Percentiles rank a stretch among this genome's conserved stretches.
phyloP scores from a whole-genome alignment of 2,113 vertebrate species.

The Rhabdornis inornatus region DNA sequence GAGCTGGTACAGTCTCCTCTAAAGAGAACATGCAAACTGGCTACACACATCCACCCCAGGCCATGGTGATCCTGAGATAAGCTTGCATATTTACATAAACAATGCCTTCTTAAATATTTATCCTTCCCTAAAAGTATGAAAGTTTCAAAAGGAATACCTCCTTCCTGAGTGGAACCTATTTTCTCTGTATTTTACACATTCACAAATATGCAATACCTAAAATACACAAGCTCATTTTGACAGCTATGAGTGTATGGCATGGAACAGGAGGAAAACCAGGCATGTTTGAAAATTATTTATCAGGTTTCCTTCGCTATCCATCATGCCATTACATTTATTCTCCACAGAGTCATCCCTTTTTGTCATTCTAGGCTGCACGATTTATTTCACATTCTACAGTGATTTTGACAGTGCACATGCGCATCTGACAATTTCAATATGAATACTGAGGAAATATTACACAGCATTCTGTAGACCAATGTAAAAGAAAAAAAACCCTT shows the following conservation, averaged over 20 bases:
- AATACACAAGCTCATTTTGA: not conserved
- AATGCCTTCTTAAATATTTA: not conserved
- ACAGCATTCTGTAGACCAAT: not conserved
- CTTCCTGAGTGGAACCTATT: not conserved
- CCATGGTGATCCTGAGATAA: not conserved
- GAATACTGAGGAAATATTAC: not conserved
- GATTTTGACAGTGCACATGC: not conserved
- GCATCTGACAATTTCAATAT: slow-evolving; percentile 18
- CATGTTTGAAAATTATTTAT: not conserved
- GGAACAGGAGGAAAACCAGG: rapidly evolving
- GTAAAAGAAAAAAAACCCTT: not conserved
- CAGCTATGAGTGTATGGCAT: rapidly evolving
- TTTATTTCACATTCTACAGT: slow-evolving; percentile 23
- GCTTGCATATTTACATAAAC: not conserved
- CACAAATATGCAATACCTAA: not conserved
- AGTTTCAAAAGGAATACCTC: not conserved
- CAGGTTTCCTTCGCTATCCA: not conserved
- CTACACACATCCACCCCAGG: rapidly evolving
- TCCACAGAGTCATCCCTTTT: not conserved
- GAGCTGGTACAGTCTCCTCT: not conserved
- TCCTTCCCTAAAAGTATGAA: not conserved
- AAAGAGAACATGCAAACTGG: not conserved
- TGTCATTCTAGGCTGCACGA: not conserved
- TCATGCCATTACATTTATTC: not conserved
- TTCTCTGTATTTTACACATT: not conserved